phyloP scores from a whole-genome alignment of 1,140 invertebrate genomes.

The Lasioglossum albipes region DNA sequence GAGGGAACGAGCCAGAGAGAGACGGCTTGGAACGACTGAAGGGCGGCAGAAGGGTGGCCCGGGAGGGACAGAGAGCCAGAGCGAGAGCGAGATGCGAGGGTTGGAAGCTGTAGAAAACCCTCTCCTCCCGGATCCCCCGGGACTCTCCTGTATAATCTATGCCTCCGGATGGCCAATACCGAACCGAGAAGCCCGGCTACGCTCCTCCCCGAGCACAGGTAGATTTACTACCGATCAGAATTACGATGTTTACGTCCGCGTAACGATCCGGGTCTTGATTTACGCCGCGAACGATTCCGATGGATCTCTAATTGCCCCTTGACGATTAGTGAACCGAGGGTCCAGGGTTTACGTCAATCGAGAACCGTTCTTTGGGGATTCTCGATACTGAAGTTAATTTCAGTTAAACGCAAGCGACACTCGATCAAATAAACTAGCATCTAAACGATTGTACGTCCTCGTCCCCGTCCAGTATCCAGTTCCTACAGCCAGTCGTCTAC shows the following conservation, averaged over 20 bases:
- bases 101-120: slow-evolving; percentile 36
- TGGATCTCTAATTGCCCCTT: slow-evolving; percentile 13
- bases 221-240: slow-evolving; percentile 42
- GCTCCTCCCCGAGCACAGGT: slow-evolving; percentile 28
- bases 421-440: too few relatives aligned
- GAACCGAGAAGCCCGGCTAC: slow-evolving; percentile 50
- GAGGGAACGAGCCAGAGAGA: slow-evolving; percentile 18
- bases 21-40: neutral
- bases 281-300: neutral
- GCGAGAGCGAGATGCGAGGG: slow-evolving; percentile 21
- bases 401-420: too few relatives aligned
- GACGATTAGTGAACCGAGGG: neutral
- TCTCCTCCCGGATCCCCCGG: slow-evolving; percentile 57
- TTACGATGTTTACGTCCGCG: slow-evolving; percentile 40
- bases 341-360: neutral
- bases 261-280: slow-evolving; percentile 29
- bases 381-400: too few relatives aligned
- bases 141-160: slow-evolving; percentile 73
- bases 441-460: too few relatives aligned
- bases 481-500: too few relatives aligned
- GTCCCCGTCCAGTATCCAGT: too few relatives aligned
- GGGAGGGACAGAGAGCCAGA: slow-evolving; percentile 18
- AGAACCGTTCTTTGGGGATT: neutral
- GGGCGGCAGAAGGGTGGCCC: neutral
- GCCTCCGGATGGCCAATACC: slow-evolving; percentile 71